Evolutionary conservation across 2,113 vertebrate genomes (phyloP).

Genomic region (Sander vitreus): DNA sequence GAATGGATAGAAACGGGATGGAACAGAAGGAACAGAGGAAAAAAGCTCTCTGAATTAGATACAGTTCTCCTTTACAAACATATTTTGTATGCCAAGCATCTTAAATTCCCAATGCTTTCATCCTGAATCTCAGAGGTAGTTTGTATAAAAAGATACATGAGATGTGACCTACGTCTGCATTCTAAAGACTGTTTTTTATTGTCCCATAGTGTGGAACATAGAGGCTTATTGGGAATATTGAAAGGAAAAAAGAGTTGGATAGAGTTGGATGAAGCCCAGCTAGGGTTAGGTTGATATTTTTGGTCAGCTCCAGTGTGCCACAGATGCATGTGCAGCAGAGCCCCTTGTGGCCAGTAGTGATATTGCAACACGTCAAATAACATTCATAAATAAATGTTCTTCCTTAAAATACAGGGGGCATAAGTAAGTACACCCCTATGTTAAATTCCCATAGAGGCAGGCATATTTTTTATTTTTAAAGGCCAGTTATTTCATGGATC

Average conservation of each 20-base stretch:
- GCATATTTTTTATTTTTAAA: no score
- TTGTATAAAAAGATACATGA: background rate
- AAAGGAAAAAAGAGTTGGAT: background rate
- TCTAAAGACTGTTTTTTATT: background rate
- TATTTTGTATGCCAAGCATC: background rate
- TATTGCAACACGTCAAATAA: background rate
- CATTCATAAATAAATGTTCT: no score
- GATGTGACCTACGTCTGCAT: background rate
- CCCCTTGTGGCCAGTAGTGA: constrained; percentile 2
- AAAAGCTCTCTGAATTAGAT: background rate
- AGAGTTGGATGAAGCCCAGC: background rate
- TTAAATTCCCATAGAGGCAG: no score
- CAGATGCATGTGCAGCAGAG: background rate
- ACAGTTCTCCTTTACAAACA: background rate
- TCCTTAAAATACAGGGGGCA: no score
- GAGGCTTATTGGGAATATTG: background rate
- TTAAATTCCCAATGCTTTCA: background rate
- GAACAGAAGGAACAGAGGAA: background rate
- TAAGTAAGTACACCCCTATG: no score
- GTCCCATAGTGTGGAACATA: background rate
- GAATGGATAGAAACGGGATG: background rate
- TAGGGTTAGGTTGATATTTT: background rate
- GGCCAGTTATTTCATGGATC: no score
- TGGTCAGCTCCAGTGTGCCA: background rate
- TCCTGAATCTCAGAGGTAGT: background rate